phyloP scores from a whole-genome alignment of 2,888 invertebrate species.

The Cantharis rustica region DNA sequence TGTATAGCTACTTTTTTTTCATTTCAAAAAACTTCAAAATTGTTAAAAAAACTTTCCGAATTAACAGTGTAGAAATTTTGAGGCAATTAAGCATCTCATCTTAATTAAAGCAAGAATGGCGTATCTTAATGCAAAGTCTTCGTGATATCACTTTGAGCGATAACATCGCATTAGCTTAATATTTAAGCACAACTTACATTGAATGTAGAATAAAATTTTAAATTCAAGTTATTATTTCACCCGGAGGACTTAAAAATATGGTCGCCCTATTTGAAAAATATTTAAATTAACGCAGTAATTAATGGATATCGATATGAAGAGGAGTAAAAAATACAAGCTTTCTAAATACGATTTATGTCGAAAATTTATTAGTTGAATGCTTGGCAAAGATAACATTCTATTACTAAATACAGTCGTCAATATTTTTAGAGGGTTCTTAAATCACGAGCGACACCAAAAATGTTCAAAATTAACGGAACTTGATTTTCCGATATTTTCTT shows the following conservation, averaged over 20 bases:
- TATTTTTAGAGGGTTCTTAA: constrained; percentile 39
- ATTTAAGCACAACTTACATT: constrained; percentile 50
- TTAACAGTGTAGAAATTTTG: constrained; percentile 34
- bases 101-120: constrained; percentile 51
- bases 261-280: background rate
- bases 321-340: constrained; percentile 32
- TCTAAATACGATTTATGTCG: constrained; percentile 49
- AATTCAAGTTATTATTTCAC: constrained; percentile 28
- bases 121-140: constrained; percentile 48
- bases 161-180: constrained; percentile 46
- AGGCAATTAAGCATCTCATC: constrained; percentile 53
- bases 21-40: no score
- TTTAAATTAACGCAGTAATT: background rate
- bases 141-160: constrained; percentile 47
- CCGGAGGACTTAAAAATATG: background rate
- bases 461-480: background rate
- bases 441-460: constrained; percentile 36
- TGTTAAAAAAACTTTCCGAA: constrained; percentile 8
- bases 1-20: no score
- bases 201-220: constrained; percentile 51
- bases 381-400: constrained; percentile 51
- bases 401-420: constrained; percentile 49
- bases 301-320: constrained; percentile 16
- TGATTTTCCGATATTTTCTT: background rate
- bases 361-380: constrained; percentile 55